A percentile compares a stretch with the other conserved stretches of the same genome.
phyloP scores from a whole-genome alignment of 2,888 invertebrate genomes.

The Drosophila kambysellisi region DNA sequence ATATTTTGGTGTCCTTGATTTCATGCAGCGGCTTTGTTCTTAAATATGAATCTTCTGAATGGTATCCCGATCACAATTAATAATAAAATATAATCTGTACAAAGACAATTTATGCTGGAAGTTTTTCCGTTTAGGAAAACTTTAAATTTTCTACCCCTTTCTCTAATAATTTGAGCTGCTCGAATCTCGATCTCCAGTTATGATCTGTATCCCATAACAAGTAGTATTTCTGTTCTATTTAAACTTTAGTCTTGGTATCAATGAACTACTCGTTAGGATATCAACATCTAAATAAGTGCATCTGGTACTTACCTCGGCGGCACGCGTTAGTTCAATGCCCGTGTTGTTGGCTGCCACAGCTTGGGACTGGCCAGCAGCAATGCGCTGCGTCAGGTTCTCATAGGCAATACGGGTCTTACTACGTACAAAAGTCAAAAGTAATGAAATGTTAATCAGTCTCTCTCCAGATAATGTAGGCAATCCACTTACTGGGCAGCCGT shows the following conservation, averaged over 20 bases:
- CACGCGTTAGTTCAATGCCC: constrained; percentile 92
- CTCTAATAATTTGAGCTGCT: neutral
- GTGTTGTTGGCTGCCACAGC: constrained; percentile 95
- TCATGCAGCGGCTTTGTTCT: neutral
- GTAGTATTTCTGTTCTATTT: neutral
- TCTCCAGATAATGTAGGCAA: neutral
- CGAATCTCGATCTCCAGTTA: neutral
- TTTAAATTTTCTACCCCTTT: neutral
- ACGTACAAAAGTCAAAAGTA: constrained; percentile 42
- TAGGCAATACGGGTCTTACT: constrained; percentile 91
- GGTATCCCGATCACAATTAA: neutral
- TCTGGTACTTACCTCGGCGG: constrained; percentile 88
- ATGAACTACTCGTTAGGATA: neutral
- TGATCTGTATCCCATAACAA: neutral
- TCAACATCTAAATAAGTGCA: neutral
- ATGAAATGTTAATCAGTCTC: neutral
- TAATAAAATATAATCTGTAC: neutral
- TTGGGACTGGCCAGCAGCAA: constrained; percentile 87
- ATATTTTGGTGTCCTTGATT: neutral
- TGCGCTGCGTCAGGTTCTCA: constrained; percentile 89
- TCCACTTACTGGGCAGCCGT: constrained; percentile 85
- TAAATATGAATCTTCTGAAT: neutral
- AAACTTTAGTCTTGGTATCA: neutral
- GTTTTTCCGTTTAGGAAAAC: neutral
- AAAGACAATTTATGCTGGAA: too few relatives aligned